These are phyloP conservation scores for Morpho helenor DNA, from an alignment of 2,888 invertebrate species.

Conservation along the genomic window DNA sequence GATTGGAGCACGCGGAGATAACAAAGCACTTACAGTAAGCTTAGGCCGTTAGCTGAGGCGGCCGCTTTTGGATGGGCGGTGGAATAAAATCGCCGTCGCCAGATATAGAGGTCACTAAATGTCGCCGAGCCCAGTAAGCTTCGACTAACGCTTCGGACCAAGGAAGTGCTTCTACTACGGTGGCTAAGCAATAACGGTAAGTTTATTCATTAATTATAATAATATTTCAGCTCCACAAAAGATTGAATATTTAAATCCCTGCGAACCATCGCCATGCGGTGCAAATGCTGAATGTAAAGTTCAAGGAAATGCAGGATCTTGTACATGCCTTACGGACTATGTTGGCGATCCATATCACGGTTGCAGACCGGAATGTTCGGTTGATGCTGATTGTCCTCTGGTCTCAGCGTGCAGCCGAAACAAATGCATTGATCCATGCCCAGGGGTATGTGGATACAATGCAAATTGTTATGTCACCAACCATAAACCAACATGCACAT, in stretches of 20 bases:
- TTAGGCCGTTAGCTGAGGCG: constrained; percentile 67
- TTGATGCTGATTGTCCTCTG: constrained; percentile 83
- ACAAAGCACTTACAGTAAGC: constrained; percentile 79
- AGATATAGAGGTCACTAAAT: constrained; percentile 69
- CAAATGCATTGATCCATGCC: constrained; percentile 84
- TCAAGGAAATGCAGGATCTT: constrained; percentile 85
- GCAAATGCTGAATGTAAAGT: constrained; percentile 86
- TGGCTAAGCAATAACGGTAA: constrained; percentile 59
- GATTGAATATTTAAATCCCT: constrained; percentile 75
- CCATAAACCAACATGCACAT: constrained; percentile 82
- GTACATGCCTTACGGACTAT: constrained; percentile 84
- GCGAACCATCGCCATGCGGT: constrained; percentile 83
- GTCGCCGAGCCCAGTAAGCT: constrained; percentile 73
- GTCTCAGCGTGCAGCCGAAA: constrained; percentile 81
- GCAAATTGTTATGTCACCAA: constrained; percentile 83
- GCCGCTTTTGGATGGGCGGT: constrained; percentile 72
- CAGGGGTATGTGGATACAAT: constrained; percentile 84
- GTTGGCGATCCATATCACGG: constrained; percentile 88
- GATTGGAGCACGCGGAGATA: constrained; percentile 77
- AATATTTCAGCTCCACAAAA: constrained; percentile 68
- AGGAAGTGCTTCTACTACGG: constrained; percentile 73
- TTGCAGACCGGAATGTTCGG: constrained; percentile 83
- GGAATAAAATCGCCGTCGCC: constrained; percentile 64
- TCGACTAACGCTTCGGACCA: constrained; percentile 78
- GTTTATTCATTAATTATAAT: constrained; percentile 54